Evolutionary conservation across 2,797 vertebrate species (phyloP).

Genomic region (Typhlichthys subterraneus): DNA sequence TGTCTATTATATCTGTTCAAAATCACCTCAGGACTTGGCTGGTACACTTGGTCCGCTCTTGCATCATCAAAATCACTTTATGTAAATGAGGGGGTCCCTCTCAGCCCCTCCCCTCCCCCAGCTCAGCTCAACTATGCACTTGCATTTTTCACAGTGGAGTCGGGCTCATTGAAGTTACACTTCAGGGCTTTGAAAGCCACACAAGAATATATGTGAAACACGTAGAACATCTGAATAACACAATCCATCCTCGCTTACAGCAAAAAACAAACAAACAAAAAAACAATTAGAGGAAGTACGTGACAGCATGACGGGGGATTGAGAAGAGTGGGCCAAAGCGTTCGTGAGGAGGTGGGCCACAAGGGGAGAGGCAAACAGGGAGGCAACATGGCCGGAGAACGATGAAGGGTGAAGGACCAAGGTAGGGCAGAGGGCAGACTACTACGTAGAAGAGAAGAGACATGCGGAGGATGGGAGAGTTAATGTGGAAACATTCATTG

Average conservation of each 20-base stretch:
- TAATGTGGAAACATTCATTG: constrained; percentile 8
- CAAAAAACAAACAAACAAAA: background rate
- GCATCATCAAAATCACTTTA: too few species aligned
- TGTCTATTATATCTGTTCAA: too few species aligned
- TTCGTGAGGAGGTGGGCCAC: background rate
- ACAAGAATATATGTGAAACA: too few species aligned
- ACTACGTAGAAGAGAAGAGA: constrained; percentile 5
- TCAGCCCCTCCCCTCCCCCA: too few species aligned
- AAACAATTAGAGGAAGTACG: background rate
- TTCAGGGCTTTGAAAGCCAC: too few species aligned
- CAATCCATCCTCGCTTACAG: background rate
- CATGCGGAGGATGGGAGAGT: background rate
- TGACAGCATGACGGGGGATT: background rate
- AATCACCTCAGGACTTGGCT: too few species aligned
- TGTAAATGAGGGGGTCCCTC: too few species aligned
- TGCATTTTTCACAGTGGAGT: too few species aligned
- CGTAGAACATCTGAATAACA: too few species aligned
- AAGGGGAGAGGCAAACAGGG: constrained; percentile 5
- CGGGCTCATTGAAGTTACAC: too few species aligned
- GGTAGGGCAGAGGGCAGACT: constrained; percentile 18
- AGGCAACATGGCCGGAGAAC: constrained; percentile 1
- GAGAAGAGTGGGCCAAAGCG: background rate
- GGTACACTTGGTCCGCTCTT: too few species aligned
- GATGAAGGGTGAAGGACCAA: constrained; percentile 37
- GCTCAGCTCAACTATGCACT: too few species aligned